phyloP scores from a whole-genome alignment of 2,113 vertebrate species.

The Thymallus thymallus region DNA sequence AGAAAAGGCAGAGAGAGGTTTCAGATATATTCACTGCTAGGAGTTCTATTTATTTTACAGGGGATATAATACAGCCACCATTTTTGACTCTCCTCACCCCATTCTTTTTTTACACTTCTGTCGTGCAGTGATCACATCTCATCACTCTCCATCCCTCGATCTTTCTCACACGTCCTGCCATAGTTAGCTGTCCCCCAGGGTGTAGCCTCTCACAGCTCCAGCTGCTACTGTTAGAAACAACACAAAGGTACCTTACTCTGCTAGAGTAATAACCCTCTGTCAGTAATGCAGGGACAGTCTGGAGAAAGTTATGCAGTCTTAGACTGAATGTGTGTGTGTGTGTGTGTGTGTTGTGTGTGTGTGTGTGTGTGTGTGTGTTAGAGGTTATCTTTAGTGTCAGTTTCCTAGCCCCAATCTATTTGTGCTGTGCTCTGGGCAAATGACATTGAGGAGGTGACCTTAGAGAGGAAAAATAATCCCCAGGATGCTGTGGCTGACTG shows the following conservation, averaged over 20 bases:
- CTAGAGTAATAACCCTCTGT: not conserved
- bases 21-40: not conserved
- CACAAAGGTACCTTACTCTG: not conserved
- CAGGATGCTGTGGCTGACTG: slow-evolving; percentile 37
- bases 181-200: slow-evolving; percentile 70
- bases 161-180: slow-evolving; percentile 44
- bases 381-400: not conserved
- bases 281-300: not conserved
- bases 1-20: too few species aligned
- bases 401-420: slow-evolving; percentile 1
- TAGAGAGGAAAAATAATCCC: slow-evolving; percentile 61
- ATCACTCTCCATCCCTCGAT: not conserved
- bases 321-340: slow-evolving; percentile 21
- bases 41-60: not conserved
- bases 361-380: not conserved
- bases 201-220: slow-evolving; percentile 69
- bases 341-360: not conserved
- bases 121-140: not conserved
- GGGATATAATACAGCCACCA: not conserved
- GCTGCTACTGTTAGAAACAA: slow-evolving; percentile 24
- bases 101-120: not conserved
- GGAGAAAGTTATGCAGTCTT: slow-evolving; percentile 36
- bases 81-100: not conserved
- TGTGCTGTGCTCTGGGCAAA: slow-evolving; percentile 40
- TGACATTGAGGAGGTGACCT: slow-evolving; percentile 57